Evolutionary conservation across 2,888 invertebrate genomes (phyloP).

Genomic region (Aphrophora alni): DNA sequence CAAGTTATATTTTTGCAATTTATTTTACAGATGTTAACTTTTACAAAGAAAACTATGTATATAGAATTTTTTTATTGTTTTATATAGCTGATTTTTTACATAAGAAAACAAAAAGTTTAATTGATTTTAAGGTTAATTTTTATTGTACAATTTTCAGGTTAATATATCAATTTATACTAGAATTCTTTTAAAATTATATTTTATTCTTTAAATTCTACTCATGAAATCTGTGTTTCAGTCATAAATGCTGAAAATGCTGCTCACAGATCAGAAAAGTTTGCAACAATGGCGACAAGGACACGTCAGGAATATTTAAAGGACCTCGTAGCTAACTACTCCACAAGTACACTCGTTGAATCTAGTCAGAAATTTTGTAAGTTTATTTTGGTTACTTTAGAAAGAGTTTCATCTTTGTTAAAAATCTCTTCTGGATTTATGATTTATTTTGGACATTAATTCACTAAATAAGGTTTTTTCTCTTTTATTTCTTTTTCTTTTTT

Average conservation of each 20-base stretch:
- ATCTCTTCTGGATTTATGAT: slow-evolving; percentile 23
- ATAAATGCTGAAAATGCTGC: slow-evolving; percentile 98
- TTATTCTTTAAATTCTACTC: too few species aligned
- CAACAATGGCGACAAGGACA: slow-evolving; percentile 95
- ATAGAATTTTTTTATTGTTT: too few species aligned
- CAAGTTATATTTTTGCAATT: too few species aligned
- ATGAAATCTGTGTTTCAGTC: slow-evolving; percentile 66
- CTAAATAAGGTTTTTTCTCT: neutral
- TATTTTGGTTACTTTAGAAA: slow-evolving; percentile 26
- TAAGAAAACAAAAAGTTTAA: too few species aligned
- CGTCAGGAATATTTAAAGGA: slow-evolving; percentile 96
- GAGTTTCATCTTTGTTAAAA: neutral
- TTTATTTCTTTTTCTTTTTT: too few species aligned
- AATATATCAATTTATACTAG: too few species aligned
- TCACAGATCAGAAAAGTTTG: slow-evolving; percentile 94
- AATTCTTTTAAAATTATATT: too few species aligned
- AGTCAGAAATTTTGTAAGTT: slow-evolving; percentile 86
- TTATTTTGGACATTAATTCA: neutral
- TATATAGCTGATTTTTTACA: too few species aligned
- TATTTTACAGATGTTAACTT: too few species aligned
- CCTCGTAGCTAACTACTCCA: slow-evolving; percentile 82
- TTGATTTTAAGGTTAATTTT: too few species aligned
- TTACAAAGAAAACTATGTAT: too few species aligned
- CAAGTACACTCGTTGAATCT: slow-evolving; percentile 80
- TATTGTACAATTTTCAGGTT: too few species aligned